A percentile compares a stretch with the other conserved stretches of the same genome.
Conservation (phyloP, 2,797 vertebrate genomes). For the Myripristis murdjan region DNA sequence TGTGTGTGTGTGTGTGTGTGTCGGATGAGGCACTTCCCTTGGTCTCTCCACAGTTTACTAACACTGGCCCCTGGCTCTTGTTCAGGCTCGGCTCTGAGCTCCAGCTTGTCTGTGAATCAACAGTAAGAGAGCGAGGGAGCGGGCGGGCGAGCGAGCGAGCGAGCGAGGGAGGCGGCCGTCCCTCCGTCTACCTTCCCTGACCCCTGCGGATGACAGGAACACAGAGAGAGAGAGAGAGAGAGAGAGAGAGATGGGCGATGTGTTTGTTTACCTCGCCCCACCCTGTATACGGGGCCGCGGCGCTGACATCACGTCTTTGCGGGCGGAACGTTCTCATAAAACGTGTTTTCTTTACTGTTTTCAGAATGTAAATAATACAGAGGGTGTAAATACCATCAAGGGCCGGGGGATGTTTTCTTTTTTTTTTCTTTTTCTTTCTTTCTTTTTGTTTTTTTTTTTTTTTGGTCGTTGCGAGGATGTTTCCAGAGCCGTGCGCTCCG, state of each 20-base stretch:
- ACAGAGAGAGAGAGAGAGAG: background rate
- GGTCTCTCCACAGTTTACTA: constrained; percentile 73
- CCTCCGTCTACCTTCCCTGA: constrained; percentile 27
- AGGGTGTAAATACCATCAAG: constrained; percentile 56
- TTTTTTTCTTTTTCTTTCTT: too few species aligned
- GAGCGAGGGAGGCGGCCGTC: constrained; percentile 2
- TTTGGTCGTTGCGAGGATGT: constrained; percentile 43
- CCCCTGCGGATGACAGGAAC: constrained; percentile 21
- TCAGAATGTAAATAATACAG: constrained; percentile 63
- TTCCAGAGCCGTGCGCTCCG: constrained; percentile 25
- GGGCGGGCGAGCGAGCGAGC: constrained; percentile 2
- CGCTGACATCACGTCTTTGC: constrained; percentile 57
- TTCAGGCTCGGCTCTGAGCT: constrained; percentile 42
- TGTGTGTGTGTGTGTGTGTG: constrained; percentile 38
- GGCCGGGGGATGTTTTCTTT: constrained; percentile 5
- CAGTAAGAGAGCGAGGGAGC: background rate
- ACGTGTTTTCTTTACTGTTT: constrained; percentile 59
- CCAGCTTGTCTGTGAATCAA: constrained; percentile 36
- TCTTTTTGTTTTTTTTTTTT: too few species aligned
- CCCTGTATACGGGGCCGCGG: constrained; percentile 38
- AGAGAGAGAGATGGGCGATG: constrained; percentile 28
- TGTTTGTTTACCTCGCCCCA: constrained; percentile 58
- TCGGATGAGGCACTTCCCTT: constrained; percentile 74
- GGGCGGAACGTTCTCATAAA: constrained; percentile 64
- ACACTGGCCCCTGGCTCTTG: constrained; percentile 64